These are phyloP conservation scores for Ctenopoma multispine DNA, from an alignment of 2,797 vertebrate genomes.

Conservation along the genomic window DNA sequence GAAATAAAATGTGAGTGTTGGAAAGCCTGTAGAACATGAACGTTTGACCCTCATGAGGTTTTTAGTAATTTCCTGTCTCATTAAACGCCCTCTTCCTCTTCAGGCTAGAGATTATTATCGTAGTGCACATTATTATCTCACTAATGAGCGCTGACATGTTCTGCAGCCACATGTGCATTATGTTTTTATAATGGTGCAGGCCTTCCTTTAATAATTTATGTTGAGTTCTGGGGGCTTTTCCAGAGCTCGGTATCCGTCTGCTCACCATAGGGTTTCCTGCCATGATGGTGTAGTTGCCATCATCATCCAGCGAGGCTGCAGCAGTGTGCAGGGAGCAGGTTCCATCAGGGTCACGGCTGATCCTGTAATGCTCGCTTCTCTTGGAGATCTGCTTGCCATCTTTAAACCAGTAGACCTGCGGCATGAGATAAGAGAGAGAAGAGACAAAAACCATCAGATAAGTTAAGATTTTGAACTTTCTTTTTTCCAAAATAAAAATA, in stretches of 20 bases:
- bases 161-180: background rate
- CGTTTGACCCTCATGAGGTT: conserved; percentile 51
- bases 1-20: conserved; percentile 56
- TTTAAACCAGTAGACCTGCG: conserved; percentile 98
- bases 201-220: background rate
- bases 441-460: background rate
- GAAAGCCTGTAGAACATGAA: conserved; percentile 45
- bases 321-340: conserved; percentile 92
- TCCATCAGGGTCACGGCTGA: conserved; percentile 91
- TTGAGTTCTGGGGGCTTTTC: background rate
- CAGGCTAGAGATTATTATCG: conserved; percentile 48
- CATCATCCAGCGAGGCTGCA: conserved; percentile 93
- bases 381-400: conserved; percentile 99
- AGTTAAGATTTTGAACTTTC: too few relatives aligned
- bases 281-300: conserved; percentile 98
- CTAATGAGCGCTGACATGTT: conserved; percentile 34
- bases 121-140: conserved; percentile 39
- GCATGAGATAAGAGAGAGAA: background rate
- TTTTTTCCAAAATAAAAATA: background rate
- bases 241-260: background rate
- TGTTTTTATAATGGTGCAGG: background rate
- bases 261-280: conserved; percentile 94
- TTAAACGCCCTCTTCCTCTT: conserved; percentile 67
- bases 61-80: conserved; percentile 67
- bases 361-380: conserved; percentile 94